Conservation (phyloP, 2,888 invertebrate species). For the Thelaira solivaga region DNA sequence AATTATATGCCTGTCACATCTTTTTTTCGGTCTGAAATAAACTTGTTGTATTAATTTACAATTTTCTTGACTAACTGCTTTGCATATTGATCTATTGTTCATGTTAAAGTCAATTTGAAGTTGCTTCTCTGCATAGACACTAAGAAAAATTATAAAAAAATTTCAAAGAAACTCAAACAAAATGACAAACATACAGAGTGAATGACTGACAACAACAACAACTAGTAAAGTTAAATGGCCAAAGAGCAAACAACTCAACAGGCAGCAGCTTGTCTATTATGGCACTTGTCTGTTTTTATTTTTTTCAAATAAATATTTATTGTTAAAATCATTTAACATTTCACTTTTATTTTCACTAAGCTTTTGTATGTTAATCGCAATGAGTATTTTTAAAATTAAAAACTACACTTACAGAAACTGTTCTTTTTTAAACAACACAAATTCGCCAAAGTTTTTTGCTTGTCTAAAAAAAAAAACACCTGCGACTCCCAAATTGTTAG, state of each 20-base stretch:
- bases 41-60: too few species aligned
- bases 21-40: too few species aligned
- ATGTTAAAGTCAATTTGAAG: constrained; percentile 5
- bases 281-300: constrained; percentile 38
- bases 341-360: constrained; percentile 56
- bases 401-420: constrained; percentile 25
- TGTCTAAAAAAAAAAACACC: too few species aligned
- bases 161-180: constrained; percentile 1
- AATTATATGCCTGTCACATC: constrained; percentile 10
- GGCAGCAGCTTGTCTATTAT: constrained; percentile 43
- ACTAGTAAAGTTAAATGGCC: constrained; percentile 9
- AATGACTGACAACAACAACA: constrained; percentile 23
- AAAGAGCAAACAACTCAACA: constrained; percentile 36
- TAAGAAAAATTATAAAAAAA: too few species aligned
- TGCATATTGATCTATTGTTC: constrained; percentile 43
- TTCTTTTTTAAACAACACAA: too few species aligned
- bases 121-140: constrained; percentile 1
- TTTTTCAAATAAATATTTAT: constrained; percentile 16
- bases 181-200: neutral
- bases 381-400: constrained; percentile 20
- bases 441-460: too few species aligned
- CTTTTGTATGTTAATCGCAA: constrained; percentile 27
- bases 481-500: too few species aligned
- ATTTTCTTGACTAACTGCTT: constrained; percentile 7
- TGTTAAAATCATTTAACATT: constrained; percentile 41